phyloP scores from a whole-genome alignment of 2,888 invertebrate genomes.

The Coremacera marginata region DNA sequence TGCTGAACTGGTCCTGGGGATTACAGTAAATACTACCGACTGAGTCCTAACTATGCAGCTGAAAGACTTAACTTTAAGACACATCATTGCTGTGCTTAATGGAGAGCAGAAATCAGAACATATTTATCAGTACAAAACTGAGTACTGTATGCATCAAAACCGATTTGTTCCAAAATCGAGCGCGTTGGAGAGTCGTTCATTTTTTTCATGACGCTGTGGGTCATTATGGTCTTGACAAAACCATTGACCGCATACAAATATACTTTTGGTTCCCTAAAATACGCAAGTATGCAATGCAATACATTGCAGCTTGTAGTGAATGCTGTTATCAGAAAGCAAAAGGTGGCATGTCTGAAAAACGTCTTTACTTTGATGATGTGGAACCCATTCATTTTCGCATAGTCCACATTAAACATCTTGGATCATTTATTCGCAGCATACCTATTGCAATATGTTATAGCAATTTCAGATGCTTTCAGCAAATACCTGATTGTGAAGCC shows the following conservation, averaged over 20 bases:
- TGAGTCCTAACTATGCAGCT: background rate
- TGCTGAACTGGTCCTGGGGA: background rate
- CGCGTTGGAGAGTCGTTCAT: background rate
- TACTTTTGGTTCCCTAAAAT: slow-evolving; percentile 44
- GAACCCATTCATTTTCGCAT: background rate
- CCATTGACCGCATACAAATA: slow-evolving; percentile 37
- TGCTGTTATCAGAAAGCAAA: background rate
- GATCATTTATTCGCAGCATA: background rate
- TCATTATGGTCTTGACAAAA: slow-evolving; percentile 45
- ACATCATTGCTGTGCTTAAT: background rate
- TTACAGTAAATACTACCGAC: background rate
- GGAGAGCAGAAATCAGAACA: no score
- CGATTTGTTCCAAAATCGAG: slow-evolving; percentile 1
- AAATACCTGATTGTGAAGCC: slow-evolving; percentile 1
- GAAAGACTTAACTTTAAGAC: background rate
- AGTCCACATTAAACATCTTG: background rate
- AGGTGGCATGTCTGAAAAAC: background rate
- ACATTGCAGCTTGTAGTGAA: background rate
- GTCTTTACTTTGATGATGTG: background rate
- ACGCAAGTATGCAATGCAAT: background rate
- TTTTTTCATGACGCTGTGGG: slow-evolving; percentile 2
- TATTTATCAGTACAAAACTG: no score
- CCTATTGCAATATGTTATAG: no score
- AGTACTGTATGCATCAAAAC: no score
- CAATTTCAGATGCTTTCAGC: background rate